Evolutionary conservation across 1,140 invertebrate species (phyloP).

Genomic region (Cyphomyrmex costatus): DNA sequence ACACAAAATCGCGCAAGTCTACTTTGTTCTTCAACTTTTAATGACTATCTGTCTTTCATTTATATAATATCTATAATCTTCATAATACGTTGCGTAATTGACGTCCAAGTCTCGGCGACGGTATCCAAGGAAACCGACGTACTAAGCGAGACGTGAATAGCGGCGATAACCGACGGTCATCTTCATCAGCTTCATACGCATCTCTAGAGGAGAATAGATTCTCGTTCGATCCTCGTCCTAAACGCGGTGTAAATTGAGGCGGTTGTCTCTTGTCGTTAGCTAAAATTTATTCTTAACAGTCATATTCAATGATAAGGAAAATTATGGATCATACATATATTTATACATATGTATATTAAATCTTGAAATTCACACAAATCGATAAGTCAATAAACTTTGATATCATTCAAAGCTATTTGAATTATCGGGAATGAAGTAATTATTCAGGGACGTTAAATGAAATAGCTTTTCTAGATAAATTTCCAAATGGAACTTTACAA

Average conservation of each 20-base stretch:
- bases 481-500: background rate
- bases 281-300: conserved; percentile 8
- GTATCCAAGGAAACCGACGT: conserved; percentile 71
- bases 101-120: conserved; percentile 73
- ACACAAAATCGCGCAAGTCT: conserved; percentile 25
- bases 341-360: too few species aligned
- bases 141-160: conserved; percentile 73
- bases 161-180: conserved; percentile 60
- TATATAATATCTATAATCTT: conserved; percentile 60
- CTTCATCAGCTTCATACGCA: conserved; percentile 36
- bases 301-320: background rate
- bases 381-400: background rate
- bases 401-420: too few species aligned
- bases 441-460: background rate
- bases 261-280: conserved; percentile 73
- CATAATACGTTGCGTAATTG: conserved; percentile 64
- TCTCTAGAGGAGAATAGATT: conserved; percentile 45
- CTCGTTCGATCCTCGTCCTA: conserved; percentile 79
- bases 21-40: background rate
- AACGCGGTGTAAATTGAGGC: conserved; percentile 79
- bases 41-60: conserved; percentile 49
- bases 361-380: background rate
- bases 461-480: background rate
- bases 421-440: background rate
- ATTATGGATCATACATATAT: too few species aligned